Base-by-base conservation (phyloP, 2,888 invertebrate genomes). In the Rhaphigaster nebulosa region DNA sequence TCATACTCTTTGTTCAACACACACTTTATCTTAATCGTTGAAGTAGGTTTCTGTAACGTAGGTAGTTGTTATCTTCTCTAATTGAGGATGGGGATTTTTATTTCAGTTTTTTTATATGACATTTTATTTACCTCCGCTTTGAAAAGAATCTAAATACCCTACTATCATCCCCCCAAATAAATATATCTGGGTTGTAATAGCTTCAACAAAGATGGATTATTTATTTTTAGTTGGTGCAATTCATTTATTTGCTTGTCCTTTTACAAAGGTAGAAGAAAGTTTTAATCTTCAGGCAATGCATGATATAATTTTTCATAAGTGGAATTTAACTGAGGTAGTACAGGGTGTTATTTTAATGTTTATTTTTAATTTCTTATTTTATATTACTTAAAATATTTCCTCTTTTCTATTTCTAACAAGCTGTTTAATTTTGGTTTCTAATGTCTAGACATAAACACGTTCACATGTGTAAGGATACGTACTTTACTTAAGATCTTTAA, bases 251-350 rank as follows among this genome's bases (percentile, higher is more conserved):
- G 95, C 97, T 93, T 98, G 98, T 93, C 99, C 99, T 90, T 99
- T 97, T 94, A 99, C 99, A 10, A 99, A 99, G 96, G 99, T 99
- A 89, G 99, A 99, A 94, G 99, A 99, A 95, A 99, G 99, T 94
- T 99, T 99, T 94, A 99, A 99, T 94, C 95, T 99, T 91, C 99
- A 99, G 95, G 99, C 99, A 41, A 97, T 97, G 94, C 99, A 99
- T 94, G 99, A 99, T 94, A 95, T 99, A 93, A 95, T 99, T 88
- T 98, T 98, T 94, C 96, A 98, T 94, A 95, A 97, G 92, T 95
- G 95, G 94, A 97, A 98, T 95, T 95, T 98, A 92, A 95, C 96
- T 91, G 95, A 97, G 96, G 98, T 98, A 95, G 94, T 92, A 92
- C 89, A 90, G 20, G 18, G 70, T 8, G 2, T 34, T 34, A 70